Evolutionary conservation across 2,888 invertebrate genomes (phyloP).

Genomic region (Saturnia pavonia): DNA sequence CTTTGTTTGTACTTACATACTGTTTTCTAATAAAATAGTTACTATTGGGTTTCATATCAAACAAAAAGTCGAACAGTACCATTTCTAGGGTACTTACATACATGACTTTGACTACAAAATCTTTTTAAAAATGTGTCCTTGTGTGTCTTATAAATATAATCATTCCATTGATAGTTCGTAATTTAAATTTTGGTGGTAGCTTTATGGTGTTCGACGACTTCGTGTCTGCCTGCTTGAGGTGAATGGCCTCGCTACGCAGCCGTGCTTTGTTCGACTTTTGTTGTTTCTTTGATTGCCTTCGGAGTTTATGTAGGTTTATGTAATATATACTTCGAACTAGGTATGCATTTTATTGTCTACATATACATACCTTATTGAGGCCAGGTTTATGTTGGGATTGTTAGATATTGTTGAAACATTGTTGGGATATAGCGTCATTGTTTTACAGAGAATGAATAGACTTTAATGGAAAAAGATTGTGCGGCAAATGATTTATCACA

Average conservation of each 20-base stretch:
- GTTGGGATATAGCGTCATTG: too few species aligned
- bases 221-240: conserved; percentile 66
- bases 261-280: conserved; percentile 60
- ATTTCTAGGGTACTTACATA: not conserved
- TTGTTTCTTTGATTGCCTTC: conserved; percentile 52
- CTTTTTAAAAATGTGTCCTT: not conserved
- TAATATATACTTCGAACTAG: conserved; percentile 25
- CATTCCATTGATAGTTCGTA: conserved; percentile 24
- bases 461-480: too few species aligned
- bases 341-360: not conserved
- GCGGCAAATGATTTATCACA: too few species aligned
- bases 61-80: not conserved
- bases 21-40: not conserved
- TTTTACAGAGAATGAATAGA: too few species aligned
- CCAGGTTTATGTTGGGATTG: too few species aligned
- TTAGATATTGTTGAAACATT: too few species aligned
- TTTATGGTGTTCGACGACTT: conserved; percentile 66
- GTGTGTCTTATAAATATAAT: not conserved
- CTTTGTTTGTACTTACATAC: not conserved
- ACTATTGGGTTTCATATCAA: not conserved
- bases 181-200: conserved; percentile 45
- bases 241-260: conserved; percentile 55
- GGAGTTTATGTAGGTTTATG: conserved; percentile 44
- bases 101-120: not conserved
- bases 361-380: not conserved